Percentiles rank a stretch among this genome's conserved stretches.
Conservation (phyloP, 2,888 invertebrate species). For the Poecilobothrus nobilitatus region DNA sequence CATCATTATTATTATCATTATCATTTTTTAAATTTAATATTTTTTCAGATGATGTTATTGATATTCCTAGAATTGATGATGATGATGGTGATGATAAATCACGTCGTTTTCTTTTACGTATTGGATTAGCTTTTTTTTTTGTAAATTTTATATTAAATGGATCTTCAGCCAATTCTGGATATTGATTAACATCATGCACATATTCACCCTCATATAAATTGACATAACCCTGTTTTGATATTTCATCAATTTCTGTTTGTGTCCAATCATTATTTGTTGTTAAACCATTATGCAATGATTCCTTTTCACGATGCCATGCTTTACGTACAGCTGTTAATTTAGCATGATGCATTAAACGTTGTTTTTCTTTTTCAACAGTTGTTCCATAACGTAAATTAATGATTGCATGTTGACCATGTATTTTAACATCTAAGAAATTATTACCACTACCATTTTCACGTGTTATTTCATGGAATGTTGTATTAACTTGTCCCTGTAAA, state of each 20-base stretch:
- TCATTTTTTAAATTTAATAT: slow-evolving; percentile 20
- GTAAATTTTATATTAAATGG: slow-evolving; percentile 88
- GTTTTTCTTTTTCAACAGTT: slow-evolving; percentile 79
- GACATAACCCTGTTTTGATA: slow-evolving; percentile 73
- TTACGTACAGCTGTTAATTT: slow-evolving; percentile 77
- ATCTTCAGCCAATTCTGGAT: slow-evolving; percentile 91
- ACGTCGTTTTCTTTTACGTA: slow-evolving; percentile 56
- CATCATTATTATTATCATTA: slow-evolving; percentile 20
- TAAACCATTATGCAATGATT: slow-evolving; percentile 67
- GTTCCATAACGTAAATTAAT: slow-evolving; percentile 93
- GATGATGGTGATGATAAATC: slow-evolving; percentile 20
- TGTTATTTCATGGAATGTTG: slow-evolving; percentile 76
- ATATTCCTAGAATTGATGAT: slow-evolving; percentile 15
- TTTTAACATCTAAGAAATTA: slow-evolving; percentile 77
- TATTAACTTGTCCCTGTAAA: slow-evolving; percentile 82
- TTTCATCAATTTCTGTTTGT: slow-evolving; percentile 78
- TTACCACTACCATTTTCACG: slow-evolving; percentile 63
- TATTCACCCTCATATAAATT: slow-evolving; percentile 85
- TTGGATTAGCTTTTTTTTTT: slow-evolving; percentile 66
- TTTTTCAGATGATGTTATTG: slow-evolving; percentile 10
- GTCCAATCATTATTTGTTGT: slow-evolving; percentile 78
- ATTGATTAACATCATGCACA: slow-evolving; percentile 78
- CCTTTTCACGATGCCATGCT: slow-evolving; percentile 89
- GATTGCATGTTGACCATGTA: slow-evolving; percentile 82
- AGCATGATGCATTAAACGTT: slow-evolving; percentile 82